Evolutionary conservation across 2,797 vertebrate species (phyloP), one percentile per base, ranked within the genome.

Genomic region (Manis pentadactyla): DNA sequence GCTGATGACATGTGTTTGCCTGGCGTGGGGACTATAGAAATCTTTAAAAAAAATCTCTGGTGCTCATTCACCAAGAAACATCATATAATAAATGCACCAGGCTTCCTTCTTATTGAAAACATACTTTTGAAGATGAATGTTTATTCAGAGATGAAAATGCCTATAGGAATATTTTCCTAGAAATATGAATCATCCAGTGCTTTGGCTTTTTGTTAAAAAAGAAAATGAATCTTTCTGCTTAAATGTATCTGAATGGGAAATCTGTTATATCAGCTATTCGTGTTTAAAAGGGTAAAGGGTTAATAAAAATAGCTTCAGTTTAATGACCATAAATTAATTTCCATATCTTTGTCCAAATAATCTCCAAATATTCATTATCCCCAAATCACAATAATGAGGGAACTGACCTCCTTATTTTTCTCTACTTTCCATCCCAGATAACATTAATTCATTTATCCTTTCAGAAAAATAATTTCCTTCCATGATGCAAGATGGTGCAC

Each of bases 141-240:
- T 93, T 95, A 87, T 71, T 94, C 74, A 77, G 63, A 89, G 64
- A 91, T 83, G n/a, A 82, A 96, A 94, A 88, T 89, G 31, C 49
- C 74, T 83, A 31, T 57, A 79, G 68, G 81, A 89, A 69, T 93
- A 88, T 81, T 85, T 96, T 93, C 83, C 34, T 92, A 86, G 88
- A 94, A 96, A 91, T 89, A 94, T 93, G 63, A 97, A 87, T 95
- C 91, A 96, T 75, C 39, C 8, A 92, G 25, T 78, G 37, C n/a
- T 81, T 96, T 94, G 71, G 51, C 14, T 95, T 96, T 96, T 83
- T 39, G 89, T 61, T 78, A 85, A 73, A 73, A 83, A 90, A 42
- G 34, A 87, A 97, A 96, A 91, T 91, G 88, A 96, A 71, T 87
- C 31, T 79, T 91, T 93, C 53, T 66, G 23, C 69, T 78, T 86